Base-by-base conservation (phyloP, 92 coral and sea anemone genomes). In the Anthopleura xanthogrammica region DNA sequence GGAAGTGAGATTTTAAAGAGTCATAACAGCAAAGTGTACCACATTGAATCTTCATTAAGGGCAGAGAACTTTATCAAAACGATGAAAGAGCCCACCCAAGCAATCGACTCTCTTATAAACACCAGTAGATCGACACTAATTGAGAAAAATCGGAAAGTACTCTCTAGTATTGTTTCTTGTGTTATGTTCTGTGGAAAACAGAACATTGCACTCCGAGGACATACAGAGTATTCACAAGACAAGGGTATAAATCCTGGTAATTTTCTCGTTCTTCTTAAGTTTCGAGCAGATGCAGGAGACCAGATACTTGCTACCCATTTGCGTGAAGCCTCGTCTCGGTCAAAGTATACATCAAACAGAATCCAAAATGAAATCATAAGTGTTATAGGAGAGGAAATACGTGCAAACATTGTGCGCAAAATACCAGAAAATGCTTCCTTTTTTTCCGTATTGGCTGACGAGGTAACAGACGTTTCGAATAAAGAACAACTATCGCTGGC, bases 391-490 rank as follows among this genome's bases (percentile, higher is more conserved):
- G 83, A 80, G 79, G 43, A 78, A 40, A 48, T 77, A 70, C 29
- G 87, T 73, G 41, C 70, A 71, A 79, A 87, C n/a, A 83, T 87
- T 66, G 41, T 80, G 36, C 16, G 71, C 65, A 82, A 88, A 83
- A 84, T 84, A n/a, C 83, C 82, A 78, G 12, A 52, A 60, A 57
- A 78, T 42, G 76, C 76, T 12, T 62, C 84, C 0, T 81, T 64
- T 46, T 89, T 70, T 55, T 72, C 90, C n/a, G 24, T 89, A 17
- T 81, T 89, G 23, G 89, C 87, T 54, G 87, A 89, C 54, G 89
- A 89, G 57, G 87, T 80, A 70, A 76, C 87, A 55, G 92, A 89
- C 54, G 79, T 86, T 48, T 77, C 92, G 16, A 79, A 89, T 60
- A 79, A 55, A 10, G 92, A 89, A 74, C 92, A 89, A 80, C 79